Evolutionary conservation across 2,113 vertebrate genomes (phyloP), one percentile per base, ranked within the genome.

Genomic region (Ceyx cyanopectus): DNA sequence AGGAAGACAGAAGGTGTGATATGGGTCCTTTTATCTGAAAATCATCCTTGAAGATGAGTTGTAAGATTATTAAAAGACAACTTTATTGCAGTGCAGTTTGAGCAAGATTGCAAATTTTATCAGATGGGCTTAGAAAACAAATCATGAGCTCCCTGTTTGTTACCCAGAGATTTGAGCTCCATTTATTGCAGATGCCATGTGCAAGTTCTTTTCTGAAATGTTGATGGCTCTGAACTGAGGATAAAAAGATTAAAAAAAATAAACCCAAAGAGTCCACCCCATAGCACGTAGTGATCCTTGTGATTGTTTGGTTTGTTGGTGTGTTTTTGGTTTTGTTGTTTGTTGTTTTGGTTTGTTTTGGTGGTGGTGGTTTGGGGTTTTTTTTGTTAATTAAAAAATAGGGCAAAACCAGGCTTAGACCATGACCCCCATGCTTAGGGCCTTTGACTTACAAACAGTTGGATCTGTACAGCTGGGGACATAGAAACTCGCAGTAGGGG

Each of bases 21-120:
- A 19, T 21, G 9, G 24, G 43, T 60, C 43, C 29, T 73, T 72
- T 46, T 40, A 40, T 61, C 40, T 88, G 77, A 56, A 95, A 90
- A 63, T 51, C 6, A n/a, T 83, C 18, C 76, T 50, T 85, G 30
- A 85, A 88, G 41, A 62, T 18, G 74, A 93, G 15, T 74, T 29
- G 14, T 78, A 60, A 80, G 40, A 67, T 81, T 60, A 84, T 56
- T 78, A 86, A 60, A 88, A 84, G 46, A 8, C 43, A 86, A 41
- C n/a, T 84, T 86, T 29, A 74, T 63, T 80, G 74, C 92, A 90
- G 54, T 61, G 26, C 22, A 67, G 26, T 81, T 94, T 61, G 63
- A 54, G 17, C n/a, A 85, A 56, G 73, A 60, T 15, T 43, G 32
- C 30, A 54, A 11, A 24, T 32, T 45, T 73, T 69, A n/a, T 60